phyloP scores from a whole-genome alignment of 2,888 invertebrate genomes.

The Sisyra nigra region DNA sequence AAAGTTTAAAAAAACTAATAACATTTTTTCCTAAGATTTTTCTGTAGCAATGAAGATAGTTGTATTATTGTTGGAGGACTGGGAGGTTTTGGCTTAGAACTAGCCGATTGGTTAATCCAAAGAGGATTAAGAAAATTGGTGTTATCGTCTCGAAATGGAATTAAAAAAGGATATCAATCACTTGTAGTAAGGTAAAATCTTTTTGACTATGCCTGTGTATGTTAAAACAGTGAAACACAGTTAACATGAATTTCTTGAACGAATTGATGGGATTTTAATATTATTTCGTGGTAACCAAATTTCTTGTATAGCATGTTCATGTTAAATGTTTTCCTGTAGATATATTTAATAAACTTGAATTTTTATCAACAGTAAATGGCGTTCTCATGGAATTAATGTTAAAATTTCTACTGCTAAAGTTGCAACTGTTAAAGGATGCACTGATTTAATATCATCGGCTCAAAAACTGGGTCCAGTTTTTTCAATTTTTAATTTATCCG shows the following conservation, averaged over 20 bases:
- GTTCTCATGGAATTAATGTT: slow-evolving; percentile 48
- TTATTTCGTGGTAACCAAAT: no score
- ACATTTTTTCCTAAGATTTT: slow-evolving; percentile 27
- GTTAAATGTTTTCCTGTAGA: background rate
- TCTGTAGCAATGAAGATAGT: slow-evolving; percentile 30
- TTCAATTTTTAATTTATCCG: slow-evolving; percentile 82
- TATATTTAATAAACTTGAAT: slow-evolving; percentile 5
- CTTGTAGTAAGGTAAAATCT: slow-evolving; percentile 56
- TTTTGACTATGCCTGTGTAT: no score
- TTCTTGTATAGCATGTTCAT: no score
- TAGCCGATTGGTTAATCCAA: slow-evolving; percentile 71
- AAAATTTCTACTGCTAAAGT: slow-evolving; percentile 55
- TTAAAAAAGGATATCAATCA: slow-evolving; percentile 68
- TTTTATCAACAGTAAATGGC: slow-evolving; percentile 52
- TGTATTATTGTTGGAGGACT: slow-evolving; percentile 64
- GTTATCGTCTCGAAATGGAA: slow-evolving; percentile 64
- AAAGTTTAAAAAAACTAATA: no score
- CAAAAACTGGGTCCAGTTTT: slow-evolving; percentile 50
- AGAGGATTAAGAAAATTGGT: slow-evolving; percentile 67
- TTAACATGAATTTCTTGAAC: no score
- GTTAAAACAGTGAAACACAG: no score
- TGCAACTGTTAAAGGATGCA: slow-evolving; percentile 51
- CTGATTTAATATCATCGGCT: slow-evolving; percentile 47
- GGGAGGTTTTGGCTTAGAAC: slow-evolving; percentile 84
- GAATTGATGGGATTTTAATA: no score